Percentiles rank a stretch among this genome's conserved stretches.
Conservation (phyloP, 2,888 invertebrate genomes). For the Chaetogeoica ovagalla region DNA sequence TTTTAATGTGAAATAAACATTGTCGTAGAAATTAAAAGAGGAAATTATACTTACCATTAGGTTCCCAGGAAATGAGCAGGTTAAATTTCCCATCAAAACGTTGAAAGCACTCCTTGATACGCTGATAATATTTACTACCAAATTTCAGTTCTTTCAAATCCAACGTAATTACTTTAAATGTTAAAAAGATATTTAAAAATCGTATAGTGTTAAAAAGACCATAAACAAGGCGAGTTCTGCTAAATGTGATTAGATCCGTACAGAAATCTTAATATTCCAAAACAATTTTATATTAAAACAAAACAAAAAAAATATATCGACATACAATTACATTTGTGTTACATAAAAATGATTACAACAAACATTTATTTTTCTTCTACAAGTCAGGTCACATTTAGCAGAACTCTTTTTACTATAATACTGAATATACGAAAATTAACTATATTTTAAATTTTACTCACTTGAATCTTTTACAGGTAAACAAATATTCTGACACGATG, state of each 20-base stretch:
- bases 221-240: too few relatives aligned
- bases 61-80: slow-evolving; percentile 35
- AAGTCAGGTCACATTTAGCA: neutral
- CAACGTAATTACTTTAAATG: slow-evolving; percentile 28
- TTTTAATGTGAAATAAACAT: neutral
- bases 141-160: slow-evolving; percentile 27
- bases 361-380: too few relatives aligned
- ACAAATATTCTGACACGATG: slow-evolving; percentile 30
- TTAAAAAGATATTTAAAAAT: too few relatives aligned
- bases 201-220: too few relatives aligned
- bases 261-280: too few relatives aligned
- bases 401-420: neutral
- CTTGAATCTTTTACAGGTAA: slow-evolving; percentile 37
- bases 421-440: neutral
- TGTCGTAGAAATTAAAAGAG: neutral
- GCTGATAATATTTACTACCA: slow-evolving; percentile 13
- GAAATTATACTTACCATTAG: slow-evolving; percentile 9
- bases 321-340: too few relatives aligned
- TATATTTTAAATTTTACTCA: neutral
- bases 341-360: too few relatives aligned
- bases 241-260: too few relatives aligned
- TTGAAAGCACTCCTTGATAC: slow-evolving; percentile 39
- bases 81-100: slow-evolving; percentile 24
- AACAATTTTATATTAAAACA: too few relatives aligned
- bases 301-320: too few relatives aligned